Evolutionary conservation across 2,888 invertebrate genomes (phyloP), one percentile per base, ranked within the genome.

Genomic region (Tuberolachnus salignus): DNA sequence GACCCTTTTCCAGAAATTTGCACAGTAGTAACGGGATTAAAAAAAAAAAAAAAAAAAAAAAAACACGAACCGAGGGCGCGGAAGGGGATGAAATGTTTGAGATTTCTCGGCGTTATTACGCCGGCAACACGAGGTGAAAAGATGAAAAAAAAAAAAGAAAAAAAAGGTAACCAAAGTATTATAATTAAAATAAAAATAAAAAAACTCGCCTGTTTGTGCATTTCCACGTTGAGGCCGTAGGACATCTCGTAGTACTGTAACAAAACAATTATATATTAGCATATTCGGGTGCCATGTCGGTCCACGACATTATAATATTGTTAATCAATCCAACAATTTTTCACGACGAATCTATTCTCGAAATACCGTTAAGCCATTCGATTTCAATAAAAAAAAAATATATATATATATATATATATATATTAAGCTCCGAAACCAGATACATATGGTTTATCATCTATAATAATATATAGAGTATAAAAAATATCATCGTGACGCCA

Each of bases 211-310:
- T 97, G 96, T 90, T 97, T 97, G 88, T 95, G 95, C 94, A 97
- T 95, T 89, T 97, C 97, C 86, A 95, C 95, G 88, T 96, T 96
- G 87, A 97, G 92, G 84, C 95, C 95, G 88, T 96, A 96, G 80
- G 95, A 95, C 95, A 97, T 96, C 90, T 97, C 97, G 89, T 96
- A 96, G 88, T 96, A 97, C 95, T 95, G 92, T 85, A 93, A 82
- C 83, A 63, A 72, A 72, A 72, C 11, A 63, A 21, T 23, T 72
- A 34, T 34, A 34, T 34, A 34, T 34, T 34, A 34, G 34, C 6
- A 34, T 6, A 34, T 51, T 73, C 34, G 34, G 34, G 34, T 4
- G 34, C 3, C 34, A 6, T 34, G 34, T 73, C 34, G 63, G 16
- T 51, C n/a, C 3, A 21, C 23, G 16, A 34, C 9, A 53, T 51